Percentiles rank a stretch among this genome's conserved stretches.
phyloP scores from a whole-genome alignment of 2,888 invertebrate species.

The Volucella zonaria region DNA sequence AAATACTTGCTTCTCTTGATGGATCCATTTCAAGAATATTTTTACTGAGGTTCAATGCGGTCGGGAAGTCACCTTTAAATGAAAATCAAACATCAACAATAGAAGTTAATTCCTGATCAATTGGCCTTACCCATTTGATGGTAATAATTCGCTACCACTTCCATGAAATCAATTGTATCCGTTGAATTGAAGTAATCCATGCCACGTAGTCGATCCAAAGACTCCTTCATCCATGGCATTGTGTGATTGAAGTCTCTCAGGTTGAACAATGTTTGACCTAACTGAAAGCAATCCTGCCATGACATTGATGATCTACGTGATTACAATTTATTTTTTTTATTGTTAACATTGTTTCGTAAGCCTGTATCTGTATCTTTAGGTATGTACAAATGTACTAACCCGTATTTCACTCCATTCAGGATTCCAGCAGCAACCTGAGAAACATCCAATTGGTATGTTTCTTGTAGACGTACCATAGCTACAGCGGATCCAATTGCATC shows the following conservation, averaged over 20 bases:
- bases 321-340: not conserved
- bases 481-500: slow-evolving; percentile 97
- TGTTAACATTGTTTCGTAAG: not conserved
- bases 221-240: slow-evolving; percentile 96
- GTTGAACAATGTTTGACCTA: slow-evolving; percentile 95
- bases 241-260: slow-evolving; percentile 96
- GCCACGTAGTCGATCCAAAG: slow-evolving; percentile 88
- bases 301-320: slow-evolving; percentile 85
- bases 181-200: slow-evolving; percentile 81
- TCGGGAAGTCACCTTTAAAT: slow-evolving; percentile 88
- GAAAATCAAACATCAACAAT: not conserved
- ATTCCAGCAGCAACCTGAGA: slow-evolving; percentile 92
- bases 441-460: slow-evolving; percentile 95
- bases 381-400: slow-evolving; percentile 81
- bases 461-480: slow-evolving; percentile 95
- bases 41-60: slow-evolving; percentile 93
- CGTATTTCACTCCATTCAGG: slow-evolving; percentile 92
- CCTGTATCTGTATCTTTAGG: not conserved
- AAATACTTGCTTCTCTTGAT: slow-evolving; percentile 90
- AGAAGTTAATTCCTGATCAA: not conserved
- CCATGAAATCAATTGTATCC: slow-evolving; percentile 78
- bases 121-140: slow-evolving; percentile 76
- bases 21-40: slow-evolving; percentile 90
- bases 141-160: slow-evolving; percentile 77
- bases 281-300: slow-evolving; percentile 97